Base-by-base conservation (phyloP, 2,888 invertebrate species). In the Thecophora atra region DNA sequence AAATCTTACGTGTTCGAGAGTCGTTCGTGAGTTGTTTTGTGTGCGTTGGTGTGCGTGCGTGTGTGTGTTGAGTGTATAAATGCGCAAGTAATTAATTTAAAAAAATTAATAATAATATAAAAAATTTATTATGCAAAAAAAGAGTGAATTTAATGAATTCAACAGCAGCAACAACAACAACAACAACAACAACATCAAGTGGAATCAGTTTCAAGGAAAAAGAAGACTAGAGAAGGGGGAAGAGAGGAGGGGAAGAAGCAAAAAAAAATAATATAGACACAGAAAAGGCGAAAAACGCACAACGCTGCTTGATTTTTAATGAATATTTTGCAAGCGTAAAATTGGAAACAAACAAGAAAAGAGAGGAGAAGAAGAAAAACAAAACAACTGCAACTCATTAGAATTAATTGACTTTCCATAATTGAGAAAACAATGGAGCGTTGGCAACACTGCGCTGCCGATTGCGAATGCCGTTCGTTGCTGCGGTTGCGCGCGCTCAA, bases 321-420 rank as follows among this genome's bases (percentile, higher is more conserved):
- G 79, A n/a, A n/a, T n/a, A 81, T 81, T 82, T 81, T 82, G 82
- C 81, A 79, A 80, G 79, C 78, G 78, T 70, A 71, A 81, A 82
- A 82, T 82, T 82, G 82, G 80, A 82, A 82, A 81, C n/a, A n/a
- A n/a, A n/a, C n/a, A n/a, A n/a, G n/a, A n/a, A n/a, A n/a, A n/a
- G n/a, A n/a, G n/a, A n/a, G n/a, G n/a, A n/a, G n/a, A n/a, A n/a
- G n/a, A n/a, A n/a, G n/a, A n/a, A n/a, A n/a, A n/a, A 81, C 4
- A 54, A 54, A 79, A 81, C 80, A 81, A n/a, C 65, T 66, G 74
- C 71, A 70, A 72, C 76, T 75, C 77, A 77, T 77, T 81, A 82
- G 82, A 82, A 82, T 82, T 82, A 82, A 82, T 82, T 82, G 82
- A 82, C 82, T 82, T 80, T 79, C 81, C 81, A 82, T 81, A 82